Percentiles rank a stretch among this genome's conserved stretches.
These are phyloP conservation scores for Aphelocoma californica DNA, from an alignment of 2,797 vertebrate genomes.

Conservation along the genomic window DNA sequence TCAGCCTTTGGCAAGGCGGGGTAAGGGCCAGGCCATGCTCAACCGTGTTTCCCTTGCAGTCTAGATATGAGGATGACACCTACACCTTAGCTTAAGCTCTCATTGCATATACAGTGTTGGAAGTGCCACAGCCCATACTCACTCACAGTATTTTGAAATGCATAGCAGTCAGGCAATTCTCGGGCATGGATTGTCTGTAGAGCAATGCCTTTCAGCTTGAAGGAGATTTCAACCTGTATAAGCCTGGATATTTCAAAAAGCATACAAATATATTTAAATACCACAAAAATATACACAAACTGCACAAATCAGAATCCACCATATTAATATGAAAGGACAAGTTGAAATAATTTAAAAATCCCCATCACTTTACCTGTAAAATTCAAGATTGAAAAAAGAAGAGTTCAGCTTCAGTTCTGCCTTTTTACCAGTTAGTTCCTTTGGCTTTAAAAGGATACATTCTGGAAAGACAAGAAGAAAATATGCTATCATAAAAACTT, in stretches of 20 bases:
- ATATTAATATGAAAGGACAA: not conserved
- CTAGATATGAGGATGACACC: not conserved
- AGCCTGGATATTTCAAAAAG: constrained; percentile 76
- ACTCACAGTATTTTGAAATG: constrained; percentile 85
- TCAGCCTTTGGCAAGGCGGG: not conserved
- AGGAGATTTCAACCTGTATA: constrained; percentile 84
- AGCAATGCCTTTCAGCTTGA: constrained; percentile 91
- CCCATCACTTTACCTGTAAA: constrained; percentile 74
- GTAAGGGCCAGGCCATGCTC: not conserved
- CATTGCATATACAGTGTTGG: not conserved
- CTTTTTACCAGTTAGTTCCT: constrained; percentile 14
- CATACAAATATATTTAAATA: not conserved
- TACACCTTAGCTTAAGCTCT: not conserved
- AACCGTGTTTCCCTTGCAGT: not conserved
- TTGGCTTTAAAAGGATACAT: constrained; percentile 73
- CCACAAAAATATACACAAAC: not conserved
- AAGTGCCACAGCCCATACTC: not conserved
- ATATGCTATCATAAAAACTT: not conserved
- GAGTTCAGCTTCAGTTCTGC: constrained; percentile 69
- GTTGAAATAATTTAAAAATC: not conserved
- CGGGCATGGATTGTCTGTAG: constrained; percentile 87
- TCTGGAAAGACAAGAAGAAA: constrained; percentile 60
- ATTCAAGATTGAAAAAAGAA: constrained; percentile 80
- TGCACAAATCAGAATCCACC: not conserved
- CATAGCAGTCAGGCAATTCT: constrained; percentile 92